These are phyloP conservation scores for Mormoops blainvillei DNA, from an alignment of 2,113 vertebrate species.

Conservation along the genomic window DNA sequence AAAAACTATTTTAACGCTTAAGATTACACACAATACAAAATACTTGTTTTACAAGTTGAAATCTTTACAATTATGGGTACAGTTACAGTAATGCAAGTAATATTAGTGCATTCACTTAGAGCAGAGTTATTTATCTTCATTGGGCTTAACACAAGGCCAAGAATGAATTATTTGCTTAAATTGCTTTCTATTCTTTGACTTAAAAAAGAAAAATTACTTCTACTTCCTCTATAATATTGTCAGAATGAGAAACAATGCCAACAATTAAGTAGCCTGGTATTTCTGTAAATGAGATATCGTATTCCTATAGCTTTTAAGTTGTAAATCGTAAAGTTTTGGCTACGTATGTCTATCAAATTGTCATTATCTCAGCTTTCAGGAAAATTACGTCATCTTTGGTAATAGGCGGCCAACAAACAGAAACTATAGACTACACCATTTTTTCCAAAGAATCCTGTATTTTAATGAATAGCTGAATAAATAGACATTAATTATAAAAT, in stretches of 20 bases:
- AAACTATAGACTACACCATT: slow-evolving; percentile 66
- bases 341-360: slow-evolving; percentile 36
- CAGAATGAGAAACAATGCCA: slow-evolving; percentile 47
- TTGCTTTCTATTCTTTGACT: slow-evolving; percentile 40
- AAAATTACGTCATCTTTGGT: slow-evolving; percentile 58
- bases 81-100: slow-evolving; percentile 44
- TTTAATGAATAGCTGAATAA: slow-evolving; percentile 78
- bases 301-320: slow-evolving; percentile 39
- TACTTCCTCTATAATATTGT: slow-evolving; percentile 40
- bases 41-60: slow-evolving; percentile 25
- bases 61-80: slow-evolving; percentile 51
- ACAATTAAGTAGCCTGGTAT: slow-evolving; percentile 34
- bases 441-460: slow-evolving; percentile 66
- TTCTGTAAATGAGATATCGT: slow-evolving; percentile 29
- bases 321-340: slow-evolving; percentile 37
- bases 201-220: slow-evolving; percentile 37
- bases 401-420: slow-evolving; percentile 62
- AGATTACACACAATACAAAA: slow-evolving; percentile 23
- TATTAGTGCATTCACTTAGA: slow-evolving; percentile 43
- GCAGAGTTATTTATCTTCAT: slow-evolving; percentile 38
- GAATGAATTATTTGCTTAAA: slow-evolving; percentile 45
- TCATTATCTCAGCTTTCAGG: slow-evolving; percentile 56
- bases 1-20: slow-evolving; percentile 42
- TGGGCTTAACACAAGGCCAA: slow-evolving; percentile 33
- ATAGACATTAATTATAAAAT: slow-evolving; percentile 77